A percentile compares a stretch with the other conserved stretches of the same genome.
These are phyloP conservation scores for Lasiurus cinereus DNA, from an alignment of 2,113 vertebrate genomes.

Conservation along the genomic window DNA sequence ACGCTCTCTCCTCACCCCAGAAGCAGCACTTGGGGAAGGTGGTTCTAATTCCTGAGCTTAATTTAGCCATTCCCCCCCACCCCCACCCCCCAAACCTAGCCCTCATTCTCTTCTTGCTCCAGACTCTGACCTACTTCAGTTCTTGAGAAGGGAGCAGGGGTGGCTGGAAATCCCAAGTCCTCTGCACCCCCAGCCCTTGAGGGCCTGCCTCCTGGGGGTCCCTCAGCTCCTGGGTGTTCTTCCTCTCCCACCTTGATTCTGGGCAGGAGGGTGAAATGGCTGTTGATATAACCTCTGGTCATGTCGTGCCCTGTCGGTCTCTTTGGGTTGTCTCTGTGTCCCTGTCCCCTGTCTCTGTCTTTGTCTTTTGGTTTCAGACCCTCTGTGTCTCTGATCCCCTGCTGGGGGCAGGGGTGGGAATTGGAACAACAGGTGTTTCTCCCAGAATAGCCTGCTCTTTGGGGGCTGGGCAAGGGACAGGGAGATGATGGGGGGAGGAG, in stretches of 20 bases:
- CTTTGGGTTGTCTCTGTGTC: background rate
- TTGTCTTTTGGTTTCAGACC: background rate
- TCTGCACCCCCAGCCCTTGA: background rate
- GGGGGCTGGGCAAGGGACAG: constrained; percentile 83
- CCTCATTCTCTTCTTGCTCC: constrained; percentile 66
- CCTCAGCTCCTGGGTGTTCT: background rate
- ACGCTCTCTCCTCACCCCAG: background rate
- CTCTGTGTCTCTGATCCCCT: constrained; percentile 44
- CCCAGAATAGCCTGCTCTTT: constrained; percentile 82
- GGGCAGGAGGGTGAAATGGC: background rate
- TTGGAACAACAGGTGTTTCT: constrained; percentile 81
- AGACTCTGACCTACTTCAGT: constrained; percentile 77
- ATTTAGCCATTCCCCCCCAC: constrained; percentile 71
- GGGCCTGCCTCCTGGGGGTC: constrained; percentile 27
- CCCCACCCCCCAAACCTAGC: background rate
- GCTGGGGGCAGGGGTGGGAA: constrained; percentile 72
- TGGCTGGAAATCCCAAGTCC: background rate
- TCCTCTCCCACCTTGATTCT: background rate
- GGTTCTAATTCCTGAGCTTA: constrained; percentile 80
- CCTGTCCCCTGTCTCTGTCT: constrained; percentile 1
- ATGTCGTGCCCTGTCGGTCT: background rate
- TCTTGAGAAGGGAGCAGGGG: constrained; percentile 61
- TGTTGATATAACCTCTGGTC: background rate
- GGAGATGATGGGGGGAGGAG: constrained; percentile 20
- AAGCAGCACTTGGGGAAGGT: constrained; percentile 70